phyloP scores from a whole-genome alignment of 2,888 invertebrate genomes.

The Napeogenes inachia region DNA sequence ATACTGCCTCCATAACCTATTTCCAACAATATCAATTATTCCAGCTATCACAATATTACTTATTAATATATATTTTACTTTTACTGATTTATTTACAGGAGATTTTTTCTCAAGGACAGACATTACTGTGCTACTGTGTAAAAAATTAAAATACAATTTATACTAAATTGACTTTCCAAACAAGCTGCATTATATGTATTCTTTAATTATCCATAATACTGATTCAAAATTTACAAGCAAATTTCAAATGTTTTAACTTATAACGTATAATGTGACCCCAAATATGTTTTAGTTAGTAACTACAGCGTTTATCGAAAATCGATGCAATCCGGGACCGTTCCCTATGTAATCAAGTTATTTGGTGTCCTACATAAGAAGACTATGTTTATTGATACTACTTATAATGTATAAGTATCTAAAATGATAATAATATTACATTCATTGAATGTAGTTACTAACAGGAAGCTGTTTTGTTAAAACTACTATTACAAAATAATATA shows the following conservation, averaged over 20 bases:
- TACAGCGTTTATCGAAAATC: conserved; percentile 32
- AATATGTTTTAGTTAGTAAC: conserved; percentile 1
- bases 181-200: too few species aligned
- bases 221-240: background rate
- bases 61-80: too few species aligned
- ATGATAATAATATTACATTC: background rate
- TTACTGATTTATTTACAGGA: too few species aligned
- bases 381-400: conserved; percentile 15
- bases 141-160: too few species aligned
- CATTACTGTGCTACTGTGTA: too few species aligned
- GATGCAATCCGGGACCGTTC: conserved; percentile 24
- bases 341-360: conserved; percentile 26
- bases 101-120: too few species aligned
- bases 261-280: background rate
- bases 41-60: background rate
- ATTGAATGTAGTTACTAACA: too few species aligned
- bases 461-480: too few species aligned
- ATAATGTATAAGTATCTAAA: conserved; percentile 16
- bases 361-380: conserved; percentile 30
- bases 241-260: background rate
- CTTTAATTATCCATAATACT: too few species aligned
- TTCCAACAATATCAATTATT: background rate
- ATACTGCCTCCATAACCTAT: conserved; percentile 1
- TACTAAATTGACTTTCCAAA: too few species aligned
- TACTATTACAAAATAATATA: too few species aligned